These are phyloP conservation scores for Gryon sp. DNA, from an alignment of 1,140 invertebrate species.

Conservation along the genomic window DNA sequence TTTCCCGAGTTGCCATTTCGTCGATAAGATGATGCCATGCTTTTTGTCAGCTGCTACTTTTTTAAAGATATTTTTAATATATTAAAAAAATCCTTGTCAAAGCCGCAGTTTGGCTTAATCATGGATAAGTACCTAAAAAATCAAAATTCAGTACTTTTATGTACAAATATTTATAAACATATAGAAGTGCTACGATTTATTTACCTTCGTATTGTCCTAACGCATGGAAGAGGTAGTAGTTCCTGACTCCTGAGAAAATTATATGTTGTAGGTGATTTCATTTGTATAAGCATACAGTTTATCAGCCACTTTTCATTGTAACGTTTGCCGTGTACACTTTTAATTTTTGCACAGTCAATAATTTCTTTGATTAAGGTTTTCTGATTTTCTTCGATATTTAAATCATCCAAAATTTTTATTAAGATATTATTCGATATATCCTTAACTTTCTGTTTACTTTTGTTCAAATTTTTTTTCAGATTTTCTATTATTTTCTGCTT, in stretches of 20 bases:
- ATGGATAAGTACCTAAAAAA: slow-evolving; percentile 39
- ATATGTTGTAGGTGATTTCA: slow-evolving; percentile 21
- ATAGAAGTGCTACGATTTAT: neutral
- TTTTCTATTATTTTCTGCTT: no score
- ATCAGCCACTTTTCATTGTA: slow-evolving; percentile 42
- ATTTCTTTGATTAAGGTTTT: slow-evolving; percentile 31
- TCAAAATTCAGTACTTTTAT: no score
- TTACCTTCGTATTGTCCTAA: slow-evolving; percentile 30
- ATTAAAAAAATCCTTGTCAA: slow-evolving; percentile 43
- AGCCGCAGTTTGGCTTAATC: slow-evolving; percentile 37
- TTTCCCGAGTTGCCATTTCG: slow-evolving; percentile 50
- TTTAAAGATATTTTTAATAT: slow-evolving; percentile 37
- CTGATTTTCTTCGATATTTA: slow-evolving; percentile 9
- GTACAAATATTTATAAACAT: slow-evolving; percentile 8
- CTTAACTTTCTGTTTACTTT: no score
- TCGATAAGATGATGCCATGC: slow-evolving; percentile 46
- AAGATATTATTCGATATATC: no score
- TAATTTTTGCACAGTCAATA: neutral
- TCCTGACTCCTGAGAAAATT: slow-evolving; percentile 12
- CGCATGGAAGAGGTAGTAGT: slow-evolving; percentile 28
- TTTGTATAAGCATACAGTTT: slow-evolving; percentile 34
- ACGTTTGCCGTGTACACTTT: slow-evolving; percentile 16
- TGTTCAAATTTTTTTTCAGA: no score
- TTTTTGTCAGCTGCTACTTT: slow-evolving; percentile 24
- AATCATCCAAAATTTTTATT: no score